phyloP scores from a whole-genome alignment of 2,113 vertebrate species.

The Hiodon tergisus region DNA sequence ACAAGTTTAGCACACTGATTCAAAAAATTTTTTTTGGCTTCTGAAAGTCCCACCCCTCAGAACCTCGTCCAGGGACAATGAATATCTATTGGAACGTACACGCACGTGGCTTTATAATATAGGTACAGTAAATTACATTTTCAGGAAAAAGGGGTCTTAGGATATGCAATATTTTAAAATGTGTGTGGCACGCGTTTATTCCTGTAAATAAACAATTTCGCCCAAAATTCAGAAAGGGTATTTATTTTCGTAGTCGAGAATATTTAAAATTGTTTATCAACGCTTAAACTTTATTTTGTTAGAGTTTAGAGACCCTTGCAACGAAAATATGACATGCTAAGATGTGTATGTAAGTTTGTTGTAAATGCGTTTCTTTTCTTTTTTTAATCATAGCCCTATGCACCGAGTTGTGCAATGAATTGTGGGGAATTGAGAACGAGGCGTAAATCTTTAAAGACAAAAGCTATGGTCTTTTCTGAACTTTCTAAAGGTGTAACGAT shows the following conservation, averaged over 20 bases:
- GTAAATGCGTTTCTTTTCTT: too few relatives aligned
- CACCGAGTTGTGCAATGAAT: too few relatives aligned
- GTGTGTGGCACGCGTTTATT: neutral
- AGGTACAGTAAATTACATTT: neutral
- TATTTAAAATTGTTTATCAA: too few relatives aligned
- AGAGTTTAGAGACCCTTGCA: too few relatives aligned
- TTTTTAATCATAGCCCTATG: too few relatives aligned
- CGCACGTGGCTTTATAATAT: neutral
- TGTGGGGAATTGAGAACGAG: neutral
- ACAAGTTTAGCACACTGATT: neutral
- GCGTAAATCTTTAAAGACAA: slow-evolving; percentile 10
- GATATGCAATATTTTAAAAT: neutral
- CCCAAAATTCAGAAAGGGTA: too few relatives aligned
- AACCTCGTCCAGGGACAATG: neutral
- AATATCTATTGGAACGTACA: neutral
- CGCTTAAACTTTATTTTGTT: too few relatives aligned
- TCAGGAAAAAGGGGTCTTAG: neutral
- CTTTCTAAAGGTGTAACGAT: slow-evolving; percentile 1
- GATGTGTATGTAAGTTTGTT: too few relatives aligned
- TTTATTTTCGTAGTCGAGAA: too few relatives aligned
- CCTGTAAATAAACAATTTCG: neutral
- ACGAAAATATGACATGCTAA: too few relatives aligned
- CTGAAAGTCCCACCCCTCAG: neutral
- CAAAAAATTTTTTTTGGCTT: neutral
- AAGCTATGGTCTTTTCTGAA: neutral